Evolutionary conservation across 2,797 vertebrate genomes (phyloP).

Genomic region (Esox lucius): DNA sequence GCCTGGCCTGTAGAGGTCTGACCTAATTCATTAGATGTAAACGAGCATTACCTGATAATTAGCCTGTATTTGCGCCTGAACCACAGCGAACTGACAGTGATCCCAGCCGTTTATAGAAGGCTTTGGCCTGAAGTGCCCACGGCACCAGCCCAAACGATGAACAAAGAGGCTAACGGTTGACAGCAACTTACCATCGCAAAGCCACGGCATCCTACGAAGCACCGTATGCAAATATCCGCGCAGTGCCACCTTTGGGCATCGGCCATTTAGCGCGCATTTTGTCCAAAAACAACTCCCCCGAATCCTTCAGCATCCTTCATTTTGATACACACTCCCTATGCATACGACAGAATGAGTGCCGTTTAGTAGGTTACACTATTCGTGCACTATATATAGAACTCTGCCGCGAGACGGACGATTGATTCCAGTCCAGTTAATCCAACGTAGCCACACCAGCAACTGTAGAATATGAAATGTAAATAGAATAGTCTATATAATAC

Average conservation of each 20-base stretch:
- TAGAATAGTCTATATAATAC: not conserved
- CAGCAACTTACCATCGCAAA: conserved; percentile 18
- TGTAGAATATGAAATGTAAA: not conserved
- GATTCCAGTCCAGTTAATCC: not conserved
- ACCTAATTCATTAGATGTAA: conserved; percentile 4
- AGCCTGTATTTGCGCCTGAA: not conserved
- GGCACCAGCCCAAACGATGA: not conserved
- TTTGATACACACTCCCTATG: not conserved
- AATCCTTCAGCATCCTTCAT: conserved; percentile 7
- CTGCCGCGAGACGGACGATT: not conserved
- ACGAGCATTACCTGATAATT: not conserved
- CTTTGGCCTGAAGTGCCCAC: not conserved
- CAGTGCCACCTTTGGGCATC: conserved; percentile 5
- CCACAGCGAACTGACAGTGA: not conserved
- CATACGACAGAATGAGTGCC: not conserved
- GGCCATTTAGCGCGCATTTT: conserved; percentile 7
- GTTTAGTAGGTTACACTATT: not conserved
- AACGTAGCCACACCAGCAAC: not conserved
- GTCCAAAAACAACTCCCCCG: not conserved
- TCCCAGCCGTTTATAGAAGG: not conserved
- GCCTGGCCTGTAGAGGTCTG: conserved; percentile 28
- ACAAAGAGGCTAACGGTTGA: conserved; percentile 2
- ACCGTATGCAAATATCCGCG: not conserved
- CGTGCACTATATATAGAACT: not conserved
- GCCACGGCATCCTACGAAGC: conserved; percentile 5